These are phyloP conservation scores for Xiphydria camelus DNA, from an alignment of 2,888 invertebrate genomes.

Conservation along the genomic window DNA sequence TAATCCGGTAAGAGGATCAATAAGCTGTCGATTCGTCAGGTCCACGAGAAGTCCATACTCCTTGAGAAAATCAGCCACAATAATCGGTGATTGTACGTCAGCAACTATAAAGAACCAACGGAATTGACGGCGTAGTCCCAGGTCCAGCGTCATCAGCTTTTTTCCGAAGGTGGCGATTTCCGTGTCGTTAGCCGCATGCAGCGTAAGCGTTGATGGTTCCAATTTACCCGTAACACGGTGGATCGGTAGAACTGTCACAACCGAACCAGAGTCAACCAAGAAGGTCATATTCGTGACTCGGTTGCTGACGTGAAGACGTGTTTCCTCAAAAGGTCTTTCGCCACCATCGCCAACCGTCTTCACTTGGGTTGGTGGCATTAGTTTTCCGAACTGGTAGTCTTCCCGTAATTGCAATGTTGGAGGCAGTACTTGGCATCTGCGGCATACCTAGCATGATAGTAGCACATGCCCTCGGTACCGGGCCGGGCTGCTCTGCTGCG, in stretches of 20 bases:
- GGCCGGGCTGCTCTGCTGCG: too few relatives aligned
- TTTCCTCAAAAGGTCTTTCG: too few relatives aligned
- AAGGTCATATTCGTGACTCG: neutral
- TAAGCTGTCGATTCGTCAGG: conserved; percentile 1
- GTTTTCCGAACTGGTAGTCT: too few relatives aligned
- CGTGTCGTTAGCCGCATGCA: conserved; percentile 21
- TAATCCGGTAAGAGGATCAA: neutral
- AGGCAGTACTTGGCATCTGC: too few relatives aligned
- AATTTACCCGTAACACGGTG: too few relatives aligned
- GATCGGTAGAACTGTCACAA: conserved; percentile 1
- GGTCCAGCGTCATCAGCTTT: conserved; percentile 8
- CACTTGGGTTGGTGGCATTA: too few relatives aligned
- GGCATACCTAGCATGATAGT: too few relatives aligned
- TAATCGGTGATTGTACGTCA: conserved; percentile 14
- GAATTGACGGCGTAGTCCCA: conserved; percentile 18
- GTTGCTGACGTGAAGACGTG: neutral
- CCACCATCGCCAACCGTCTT: too few relatives aligned
- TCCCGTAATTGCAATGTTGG: too few relatives aligned
- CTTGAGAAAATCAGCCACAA: conserved; percentile 16
- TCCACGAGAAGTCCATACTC: neutral
- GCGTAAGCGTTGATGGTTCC: too few relatives aligned
- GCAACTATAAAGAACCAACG: conserved; percentile 17
- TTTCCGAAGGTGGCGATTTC: conserved; percentile 18
- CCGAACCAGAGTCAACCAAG: conserved; percentile 1
- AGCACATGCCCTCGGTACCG: too few relatives aligned